Evolutionary conservation across 2,797 vertebrate species (phyloP).

Genomic region (Macropodus opercularis): DNA sequence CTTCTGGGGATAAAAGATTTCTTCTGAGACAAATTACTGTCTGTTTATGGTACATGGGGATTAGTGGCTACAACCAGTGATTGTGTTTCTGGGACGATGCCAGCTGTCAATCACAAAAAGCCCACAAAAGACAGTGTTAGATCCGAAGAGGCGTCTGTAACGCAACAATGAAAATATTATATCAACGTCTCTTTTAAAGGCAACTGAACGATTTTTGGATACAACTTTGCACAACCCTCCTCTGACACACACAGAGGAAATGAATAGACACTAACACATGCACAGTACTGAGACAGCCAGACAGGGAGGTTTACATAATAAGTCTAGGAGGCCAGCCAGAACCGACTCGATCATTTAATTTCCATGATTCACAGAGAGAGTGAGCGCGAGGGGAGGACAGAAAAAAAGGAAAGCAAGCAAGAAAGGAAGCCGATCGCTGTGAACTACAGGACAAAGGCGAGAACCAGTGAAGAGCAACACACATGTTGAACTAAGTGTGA

Average conservation of each 20-base stretch:
- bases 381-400: not conserved
- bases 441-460: conserved; percentile 6
- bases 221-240: conserved; percentile 3
- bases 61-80: conserved; percentile 20
- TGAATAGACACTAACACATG: conserved; percentile 7
- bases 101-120: conserved; percentile 44
- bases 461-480: conserved; percentile 1
- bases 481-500: not conserved
- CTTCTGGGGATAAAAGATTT: conserved; percentile 6
- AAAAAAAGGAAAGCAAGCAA: conserved; percentile 13
- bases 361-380: conserved; percentile 69
- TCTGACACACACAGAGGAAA: too few relatives aligned
- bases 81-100: conserved; percentile 21
- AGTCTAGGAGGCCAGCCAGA: conserved; percentile 67
- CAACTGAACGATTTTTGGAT: not conserved
- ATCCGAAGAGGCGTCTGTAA: conserved; percentile 19
- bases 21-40: conserved; percentile 38
- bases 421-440: too few relatives aligned
- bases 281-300: conserved; percentile 52
- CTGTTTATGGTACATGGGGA: conserved; percentile 25
- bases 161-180: not conserved
- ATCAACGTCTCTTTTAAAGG: not conserved
- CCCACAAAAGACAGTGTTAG: conserved; percentile 25
- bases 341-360: conserved; percentile 67
- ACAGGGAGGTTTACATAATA: conserved; percentile 74